Evolutionary conservation across 2,888 invertebrate genomes (phyloP), one percentile per base, ranked within the genome.

Genomic region (Notocelia uddmanniana): DNA sequence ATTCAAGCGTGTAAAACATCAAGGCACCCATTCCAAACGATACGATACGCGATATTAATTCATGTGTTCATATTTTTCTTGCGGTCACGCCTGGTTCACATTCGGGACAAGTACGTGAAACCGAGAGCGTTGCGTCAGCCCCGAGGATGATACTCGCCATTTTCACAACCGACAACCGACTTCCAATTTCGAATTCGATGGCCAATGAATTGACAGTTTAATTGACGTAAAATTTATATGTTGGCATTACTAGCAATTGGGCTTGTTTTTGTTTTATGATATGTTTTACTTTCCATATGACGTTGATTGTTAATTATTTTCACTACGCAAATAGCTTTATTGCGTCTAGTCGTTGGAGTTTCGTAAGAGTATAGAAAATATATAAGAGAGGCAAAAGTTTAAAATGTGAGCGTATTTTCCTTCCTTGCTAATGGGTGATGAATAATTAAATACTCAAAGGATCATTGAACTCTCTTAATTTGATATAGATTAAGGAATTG

Each of bases 41-140:
- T 78, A 82, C 81, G 83, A 80, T 80, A 81, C 78, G 76, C 79
- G 83, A 84, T 85, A 85, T 82, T 85, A 89, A 86, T 85, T 83
- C 86, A 84, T 84, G 89, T 90, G 89, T 90, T 87, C 86, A 86
- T 90, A 89, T 89, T 88, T 91, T 90, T 88, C 85, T 88, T 87
- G 83, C 84, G 85, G 91, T 93, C 91, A 92, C 91, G 91, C 83
- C 77, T 77, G 74, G 83, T 91, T 84, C 88, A 89, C 92, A 93
- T 92, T 83, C 81, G 85, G 93, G 86, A 89, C 93, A 93, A 93
- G 93, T 92, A 92, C 87, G 87, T 88, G 91, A 93, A 92, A 93
- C 92, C 89, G 89, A 91, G 91, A 91, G 88, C 87, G 86, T 87
- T 88, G 92, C 92, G 85, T 89, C 89, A 92, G 55, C 52, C 68